phyloP scores from a whole-genome alignment of 1,140 invertebrate species.

The Lasioglossum albipes region DNA sequence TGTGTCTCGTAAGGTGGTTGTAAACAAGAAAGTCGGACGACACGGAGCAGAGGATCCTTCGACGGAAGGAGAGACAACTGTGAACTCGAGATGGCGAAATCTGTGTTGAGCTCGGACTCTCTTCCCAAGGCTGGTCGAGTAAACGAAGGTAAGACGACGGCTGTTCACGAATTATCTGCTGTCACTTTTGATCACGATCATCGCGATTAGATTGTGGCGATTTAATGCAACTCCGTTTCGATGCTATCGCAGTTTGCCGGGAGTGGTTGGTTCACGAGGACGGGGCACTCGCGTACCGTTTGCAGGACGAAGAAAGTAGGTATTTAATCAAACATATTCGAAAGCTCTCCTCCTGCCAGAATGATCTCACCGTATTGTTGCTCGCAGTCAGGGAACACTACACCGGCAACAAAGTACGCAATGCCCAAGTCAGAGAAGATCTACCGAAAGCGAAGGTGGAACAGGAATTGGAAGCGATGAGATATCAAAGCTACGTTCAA shows the following conservation, averaged over 20 bases:
- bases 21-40: conserved; percentile 51
- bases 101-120: conserved; percentile 75
- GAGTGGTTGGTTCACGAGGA: conserved; percentile 97
- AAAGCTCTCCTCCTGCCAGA: too few species aligned
- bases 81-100: conserved; percentile 72
- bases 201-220: conserved; percentile 38
- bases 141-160: conserved; percentile 75
- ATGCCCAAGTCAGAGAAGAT: conserved; percentile 93
- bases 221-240: conserved; percentile 7
- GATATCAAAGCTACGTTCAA: conserved; percentile 83
- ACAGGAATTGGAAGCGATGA: conserved; percentile 86
- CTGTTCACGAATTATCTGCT: conserved; percentile 28
- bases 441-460: conserved; percentile 91
- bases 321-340: not conserved
- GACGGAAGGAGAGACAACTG: not conserved
- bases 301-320: conserved; percentile 94
- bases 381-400: conserved; percentile 89
- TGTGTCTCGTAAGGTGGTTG: conserved; percentile 58
- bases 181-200: conserved; percentile 24
- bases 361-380: conserved; percentile 1
- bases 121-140: conserved; percentile 78
- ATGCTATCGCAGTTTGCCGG: conserved; percentile 86
- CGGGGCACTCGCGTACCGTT: conserved; percentile 91
- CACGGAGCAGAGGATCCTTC: not conserved
- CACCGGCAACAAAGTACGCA: conserved; percentile 91